phyloP scores from a whole-genome alignment of 2,113 vertebrate species.

The Phrynosoma blainvillii region DNA sequence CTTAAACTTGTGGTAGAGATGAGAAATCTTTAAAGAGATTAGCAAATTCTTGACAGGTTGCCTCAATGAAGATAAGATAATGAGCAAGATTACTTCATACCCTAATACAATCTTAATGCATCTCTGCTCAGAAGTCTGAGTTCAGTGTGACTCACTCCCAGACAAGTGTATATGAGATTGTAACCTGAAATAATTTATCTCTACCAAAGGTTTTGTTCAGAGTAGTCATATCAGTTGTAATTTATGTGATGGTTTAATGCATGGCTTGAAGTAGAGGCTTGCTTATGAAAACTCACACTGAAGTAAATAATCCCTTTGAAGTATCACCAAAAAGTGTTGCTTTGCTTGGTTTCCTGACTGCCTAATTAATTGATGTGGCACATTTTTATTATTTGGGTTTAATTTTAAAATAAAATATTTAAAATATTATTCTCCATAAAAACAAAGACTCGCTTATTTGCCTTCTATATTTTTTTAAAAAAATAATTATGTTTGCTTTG shows the following conservation, averaged over 20 bases:
- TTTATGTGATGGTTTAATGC: background rate
- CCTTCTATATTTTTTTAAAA: background rate
- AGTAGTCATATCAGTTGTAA: background rate
- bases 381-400: constrained; percentile 9
- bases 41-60: too few relatives aligned
- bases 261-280: background rate
- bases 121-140: background rate
- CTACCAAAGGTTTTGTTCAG: background rate
- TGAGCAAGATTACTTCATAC: too few relatives aligned
- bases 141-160: background rate
- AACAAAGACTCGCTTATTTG: constrained; percentile 2
- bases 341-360: background rate
- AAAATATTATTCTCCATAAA: background rate
- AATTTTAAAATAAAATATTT: background rate
- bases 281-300: background rate
- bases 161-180: background rate
- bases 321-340: background rate
- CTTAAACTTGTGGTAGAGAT: too few relatives aligned
- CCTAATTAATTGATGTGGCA: background rate
- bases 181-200: background rate
- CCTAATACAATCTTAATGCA: background rate
- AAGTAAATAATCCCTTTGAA: background rate
- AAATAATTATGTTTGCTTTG: constrained; percentile 35
- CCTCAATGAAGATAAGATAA: too few relatives aligned
- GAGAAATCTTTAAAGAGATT: too few relatives aligned